Evolutionary conservation across 2,797 vertebrate species (phyloP), one percentile per base, ranked within the genome.

Genomic region (Phaenicophaeus curvirostris): DNA sequence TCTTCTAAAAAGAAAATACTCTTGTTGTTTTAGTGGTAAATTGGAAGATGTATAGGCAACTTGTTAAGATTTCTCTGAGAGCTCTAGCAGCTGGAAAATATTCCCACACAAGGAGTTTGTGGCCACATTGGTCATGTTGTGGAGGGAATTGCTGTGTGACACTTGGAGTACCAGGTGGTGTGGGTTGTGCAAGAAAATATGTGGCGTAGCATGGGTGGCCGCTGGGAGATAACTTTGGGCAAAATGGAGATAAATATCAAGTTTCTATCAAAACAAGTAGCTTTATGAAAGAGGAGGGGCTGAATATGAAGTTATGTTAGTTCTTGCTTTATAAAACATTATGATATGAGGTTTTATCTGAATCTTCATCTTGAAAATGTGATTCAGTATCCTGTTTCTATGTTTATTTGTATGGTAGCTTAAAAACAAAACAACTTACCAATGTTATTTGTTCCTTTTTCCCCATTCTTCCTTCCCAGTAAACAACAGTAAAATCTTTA

Each of bases 251-350:
- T 72, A 85, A 94, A 65, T 46, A 89, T 53, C 55, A 95, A 94
- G 87, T 94, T 96, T 80, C 8, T 88, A 17, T 78, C 42, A 80
- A 88, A 96, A 92, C 84, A 92, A 89, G 19, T 37, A 25, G 33
- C 42, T 61, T 91, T 82, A 23, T 53, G 55, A 91, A 83, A 24
- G 59, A 79, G 50, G 63, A 77, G 50, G 55, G 61, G 50, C 46
- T 75, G 62, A 67, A 68, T 87, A 65, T 93, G 75, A 91, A 95
- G 9, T 80, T 65, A 33, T 28, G 50, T 63, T 86, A 66, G 78
- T 44, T 87, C 46, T 75, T 79, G 77, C 23, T 8, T 90, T 83
- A 23, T 28, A 41, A 27, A 61, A 54, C 9, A 3, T 51, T 24
- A 28, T 33, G 42, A 53, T 25, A 28, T 51, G 33, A 67, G 30